Evolutionary conservation across 1,140 invertebrate genomes (phyloP), one percentile per base, ranked within the genome.

Genomic region (Scaptodrosophila lebanonensis): DNA sequence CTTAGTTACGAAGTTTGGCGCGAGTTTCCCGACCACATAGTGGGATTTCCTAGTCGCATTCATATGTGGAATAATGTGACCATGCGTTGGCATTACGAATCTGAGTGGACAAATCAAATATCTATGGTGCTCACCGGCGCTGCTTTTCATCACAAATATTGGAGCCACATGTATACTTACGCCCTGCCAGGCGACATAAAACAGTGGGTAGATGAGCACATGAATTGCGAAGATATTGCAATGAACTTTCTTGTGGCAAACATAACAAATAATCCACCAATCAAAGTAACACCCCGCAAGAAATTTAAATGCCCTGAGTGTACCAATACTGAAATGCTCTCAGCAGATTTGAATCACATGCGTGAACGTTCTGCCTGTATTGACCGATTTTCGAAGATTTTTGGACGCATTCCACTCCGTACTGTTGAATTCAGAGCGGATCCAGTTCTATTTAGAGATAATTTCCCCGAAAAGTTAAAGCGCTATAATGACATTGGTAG

Each of bases 251-350:
- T 97, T 1, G 93, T 97, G 7, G 92, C 95, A 1, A 96, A 97
- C 85, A 87, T 94, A n/a, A 97, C 95, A 1, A 93, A 94, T 57
- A 97, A 98, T 89, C 92, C 96, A 12, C 96, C 97, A 0, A 96
- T 98, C 36, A 98, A 98, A 89, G 94, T 98, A n/a, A 94, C 96
- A 1, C 96, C 97, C 0, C 90, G 97, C n/a, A 98, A 98, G 84
- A 99, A 99, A 85, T 99, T 99, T 88, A 97, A 97, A 87, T 98
- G 97, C 87, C 96, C 96, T 0, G 95, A 98, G 86, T 98, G 97
- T 88, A 93, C 91, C 1, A 97, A 97, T 83, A 96, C 93, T 0
- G 96, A 97, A 88, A 97, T 97, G 95, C 84, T 99, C 2, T 98
- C 96, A 0, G 94, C 95, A 0, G 96, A 98, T 88, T 89, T 95